Evolutionary conservation across 2,888 invertebrate species (phyloP).

Genomic region (Scrobipalpa costella): DNA sequence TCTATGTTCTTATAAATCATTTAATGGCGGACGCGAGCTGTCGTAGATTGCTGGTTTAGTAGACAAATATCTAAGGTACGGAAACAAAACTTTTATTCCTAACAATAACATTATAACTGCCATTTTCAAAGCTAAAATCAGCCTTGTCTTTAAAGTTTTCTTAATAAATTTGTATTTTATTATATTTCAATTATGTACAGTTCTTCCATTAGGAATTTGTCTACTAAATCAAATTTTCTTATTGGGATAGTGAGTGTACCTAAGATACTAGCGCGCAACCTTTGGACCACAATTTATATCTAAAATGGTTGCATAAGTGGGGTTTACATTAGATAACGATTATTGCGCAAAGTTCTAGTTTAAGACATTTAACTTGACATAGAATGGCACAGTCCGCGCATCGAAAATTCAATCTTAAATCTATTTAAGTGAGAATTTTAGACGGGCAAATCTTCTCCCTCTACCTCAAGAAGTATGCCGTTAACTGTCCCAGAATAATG

Average conservation of each 20-base stretch:
- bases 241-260: conserved; percentile 14
- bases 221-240: conserved; percentile 5
- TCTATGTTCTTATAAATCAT: background rate
- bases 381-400: too few relatives aligned
- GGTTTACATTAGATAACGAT: background rate
- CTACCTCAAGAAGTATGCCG: too few relatives aligned
- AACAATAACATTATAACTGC: too few relatives aligned
- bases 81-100: background rate
- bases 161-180: too few relatives aligned
- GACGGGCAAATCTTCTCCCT: too few relatives aligned
- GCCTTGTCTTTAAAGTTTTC: too few relatives aligned
- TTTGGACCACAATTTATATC: conserved; percentile 14
- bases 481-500: too few relatives aligned
- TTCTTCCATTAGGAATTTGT: background rate
- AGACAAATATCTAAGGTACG: background rate
- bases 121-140: too few relatives aligned
- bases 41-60: background rate
- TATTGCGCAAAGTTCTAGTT: background rate
- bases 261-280: conserved; percentile 5
- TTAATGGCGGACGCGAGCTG: conserved; percentile 5
- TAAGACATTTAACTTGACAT: too few relatives aligned
- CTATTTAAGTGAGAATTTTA: too few relatives aligned
- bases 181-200: too few relatives aligned
- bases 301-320: conserved; percentile 4
- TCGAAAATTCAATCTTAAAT: too few relatives aligned